Evolutionary conservation across 2,113 vertebrate genomes (phyloP), one percentile per base, ranked within the genome.

Genomic region (Bolborhynchus lineola): DNA sequence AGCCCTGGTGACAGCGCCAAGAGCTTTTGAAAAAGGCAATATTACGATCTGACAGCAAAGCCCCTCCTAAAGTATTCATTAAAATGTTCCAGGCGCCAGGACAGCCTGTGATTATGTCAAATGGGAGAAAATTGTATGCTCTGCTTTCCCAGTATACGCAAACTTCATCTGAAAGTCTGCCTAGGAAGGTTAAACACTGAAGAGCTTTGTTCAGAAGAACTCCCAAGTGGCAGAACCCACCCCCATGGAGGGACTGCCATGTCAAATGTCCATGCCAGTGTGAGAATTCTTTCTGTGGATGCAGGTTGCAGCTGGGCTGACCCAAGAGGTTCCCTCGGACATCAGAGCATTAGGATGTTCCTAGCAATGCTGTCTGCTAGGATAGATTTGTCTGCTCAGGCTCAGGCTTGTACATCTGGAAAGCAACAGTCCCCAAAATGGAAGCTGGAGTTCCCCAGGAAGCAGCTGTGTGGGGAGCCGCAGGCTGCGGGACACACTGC

Each of bases 101-200:
- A 90, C 90, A 96, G 91, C 92, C 86, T 93, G 18, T 94, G 92
- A 93, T 96, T 93, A 93, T 90, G 76, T 74, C 90, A 70, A 90
- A 83, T 39, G 46, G 70, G 46, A 93, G 92, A 6, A 46, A 86
- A 93, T 67, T 81, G 80, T 64, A 65, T 1, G 0, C 52, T 91
- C 39, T 86, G 77, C 77, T 84, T 78, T 84, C 57, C 47, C 0
- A 0, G 42, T 23, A 19, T 44, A 63, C 1, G 0, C 0, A 0
- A 83, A 37, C 42, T 71, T 49, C 7, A 33, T 71, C 72, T 68
- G 42, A 31, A 79, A 86, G 52, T 64, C 80, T 91, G 44, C 64
- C 52, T 67, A 9, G 60, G 55, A 47, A 75, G 47, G 50, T 59
- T 78, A 44, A 93, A 82, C 69, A 64, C 8, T 3, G 69, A 23